Conservation (phyloP, 2,888 invertebrate species). For the Lycocerus yunnanus region DNA sequence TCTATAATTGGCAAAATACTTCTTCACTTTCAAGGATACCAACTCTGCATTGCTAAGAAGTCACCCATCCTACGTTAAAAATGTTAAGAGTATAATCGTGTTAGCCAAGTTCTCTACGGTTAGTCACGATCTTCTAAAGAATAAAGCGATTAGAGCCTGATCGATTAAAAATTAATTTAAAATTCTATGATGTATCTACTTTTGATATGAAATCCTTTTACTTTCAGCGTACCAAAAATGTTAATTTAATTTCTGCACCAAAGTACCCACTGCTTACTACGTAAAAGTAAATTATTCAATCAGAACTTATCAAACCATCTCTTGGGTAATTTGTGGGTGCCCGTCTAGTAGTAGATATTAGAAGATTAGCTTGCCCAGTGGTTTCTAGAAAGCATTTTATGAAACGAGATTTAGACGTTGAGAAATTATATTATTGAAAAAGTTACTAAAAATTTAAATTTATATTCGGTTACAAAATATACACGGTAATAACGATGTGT, state of each 20-base stretch:
- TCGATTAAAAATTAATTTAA: neutral
- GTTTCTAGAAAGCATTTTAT: neutral
- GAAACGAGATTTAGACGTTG: neutral
- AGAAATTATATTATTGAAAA: neutral
- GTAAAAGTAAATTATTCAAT: neutral
- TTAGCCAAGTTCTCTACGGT: neutral
- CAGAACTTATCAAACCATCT: neutral
- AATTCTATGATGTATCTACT: neutral
- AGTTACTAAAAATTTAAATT: neutral
- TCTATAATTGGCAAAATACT: constrained; percentile 13
- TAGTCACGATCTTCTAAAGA: neutral
- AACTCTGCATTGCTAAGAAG: constrained; percentile 21
- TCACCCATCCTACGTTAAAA: constrained; percentile 11
- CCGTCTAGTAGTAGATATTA: neutral
- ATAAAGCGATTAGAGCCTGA: neutral
- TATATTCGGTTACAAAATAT: neutral
- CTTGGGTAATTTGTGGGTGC: neutral
- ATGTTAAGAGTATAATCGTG: constrained; percentile 5
- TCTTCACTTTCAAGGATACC: constrained; percentile 31
- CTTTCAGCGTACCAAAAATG: neutral
- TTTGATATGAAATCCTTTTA: neutral
- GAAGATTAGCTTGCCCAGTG: neutral
- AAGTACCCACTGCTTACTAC: neutral
- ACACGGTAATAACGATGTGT: neutral
- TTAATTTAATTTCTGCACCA: neutral